Conservation (phyloP, 2,888 invertebrate species). For the Mactromeris polynyma region DNA sequence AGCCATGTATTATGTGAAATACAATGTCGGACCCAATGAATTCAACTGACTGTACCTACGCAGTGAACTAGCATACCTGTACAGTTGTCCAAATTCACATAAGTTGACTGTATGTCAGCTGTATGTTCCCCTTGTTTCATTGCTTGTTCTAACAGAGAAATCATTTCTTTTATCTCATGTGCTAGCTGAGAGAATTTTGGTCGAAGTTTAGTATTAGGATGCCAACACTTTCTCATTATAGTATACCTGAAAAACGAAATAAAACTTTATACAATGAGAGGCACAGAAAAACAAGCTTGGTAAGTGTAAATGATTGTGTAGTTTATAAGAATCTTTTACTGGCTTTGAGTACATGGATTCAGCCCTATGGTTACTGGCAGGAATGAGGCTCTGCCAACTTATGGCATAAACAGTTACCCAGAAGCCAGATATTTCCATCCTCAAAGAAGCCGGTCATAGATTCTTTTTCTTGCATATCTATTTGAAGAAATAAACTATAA, state of each 20-base stretch:
- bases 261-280: not conserved
- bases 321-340: not conserved
- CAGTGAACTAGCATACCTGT: conserved; percentile 45
- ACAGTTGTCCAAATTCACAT: conserved; percentile 77
- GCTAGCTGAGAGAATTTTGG: conserved; percentile 79
- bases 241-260: conserved; percentile 72
- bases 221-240: conserved; percentile 82
- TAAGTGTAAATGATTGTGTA: no score
- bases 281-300: no score
- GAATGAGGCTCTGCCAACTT: no score
- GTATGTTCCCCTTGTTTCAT: conserved; percentile 78
- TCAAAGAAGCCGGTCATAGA: no score
- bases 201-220: conserved; percentile 73
- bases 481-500: no score
- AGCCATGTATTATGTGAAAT: no score
- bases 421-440: no score
- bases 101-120: conserved; percentile 80
- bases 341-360: not conserved
- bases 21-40: no score
- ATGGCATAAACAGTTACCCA: no score
- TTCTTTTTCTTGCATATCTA: no score
- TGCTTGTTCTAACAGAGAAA: conserved; percentile 78
- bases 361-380: no score
- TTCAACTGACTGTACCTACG: no score
- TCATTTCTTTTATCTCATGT: conserved; percentile 77